Conservation (phyloP, 2,888 invertebrate genomes). For the Thera britannica region DNA sequence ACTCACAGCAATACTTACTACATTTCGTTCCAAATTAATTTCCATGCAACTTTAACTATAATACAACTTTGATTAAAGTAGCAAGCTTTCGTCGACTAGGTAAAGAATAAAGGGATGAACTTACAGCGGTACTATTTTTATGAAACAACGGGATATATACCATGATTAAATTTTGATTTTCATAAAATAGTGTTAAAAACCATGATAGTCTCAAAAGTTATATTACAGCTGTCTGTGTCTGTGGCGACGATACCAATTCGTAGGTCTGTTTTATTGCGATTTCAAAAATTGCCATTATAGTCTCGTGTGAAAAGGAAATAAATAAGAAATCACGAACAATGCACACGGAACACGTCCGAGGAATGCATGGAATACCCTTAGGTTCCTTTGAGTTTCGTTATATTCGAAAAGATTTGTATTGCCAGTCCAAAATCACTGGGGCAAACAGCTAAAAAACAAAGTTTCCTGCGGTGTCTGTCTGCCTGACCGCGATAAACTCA, state of each 20-base stretch:
- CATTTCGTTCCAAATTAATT: too few species aligned
- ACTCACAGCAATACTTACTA: too few species aligned
- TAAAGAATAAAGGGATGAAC: conserved; percentile 55
- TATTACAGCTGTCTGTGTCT: conserved; percentile 37
- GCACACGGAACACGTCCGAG: conserved; percentile 35
- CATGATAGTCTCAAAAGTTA: too few species aligned
- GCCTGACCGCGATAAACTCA: too few species aligned
- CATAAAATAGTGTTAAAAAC: too few species aligned
- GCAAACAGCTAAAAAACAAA: too few species aligned
- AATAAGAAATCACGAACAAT: conserved; percentile 77
- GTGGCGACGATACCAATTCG: conserved; percentile 57
- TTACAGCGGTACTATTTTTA: conserved; percentile 48
- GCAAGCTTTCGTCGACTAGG: conserved; percentile 6
- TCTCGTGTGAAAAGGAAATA: conserved; percentile 71
- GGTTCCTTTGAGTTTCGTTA: conserved; percentile 1
- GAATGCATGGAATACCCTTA: conserved; percentile 14
- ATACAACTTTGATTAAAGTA: too few species aligned
- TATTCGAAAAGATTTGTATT: neutral
- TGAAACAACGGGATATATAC: too few species aligned
- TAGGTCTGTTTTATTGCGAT: conserved; percentile 79
- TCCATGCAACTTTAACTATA: too few species aligned
- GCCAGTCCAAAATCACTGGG: neutral
- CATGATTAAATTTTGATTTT: too few species aligned
- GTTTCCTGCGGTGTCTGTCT: too few species aligned
- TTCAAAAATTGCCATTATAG: conserved; percentile 82